Percentiles rank a stretch among this genome's conserved stretches.
These are phyloP conservation scores for Chrysomallon squamiferum DNA, from an alignment of 1,140 invertebrate species.

Conservation along the genomic window DNA sequence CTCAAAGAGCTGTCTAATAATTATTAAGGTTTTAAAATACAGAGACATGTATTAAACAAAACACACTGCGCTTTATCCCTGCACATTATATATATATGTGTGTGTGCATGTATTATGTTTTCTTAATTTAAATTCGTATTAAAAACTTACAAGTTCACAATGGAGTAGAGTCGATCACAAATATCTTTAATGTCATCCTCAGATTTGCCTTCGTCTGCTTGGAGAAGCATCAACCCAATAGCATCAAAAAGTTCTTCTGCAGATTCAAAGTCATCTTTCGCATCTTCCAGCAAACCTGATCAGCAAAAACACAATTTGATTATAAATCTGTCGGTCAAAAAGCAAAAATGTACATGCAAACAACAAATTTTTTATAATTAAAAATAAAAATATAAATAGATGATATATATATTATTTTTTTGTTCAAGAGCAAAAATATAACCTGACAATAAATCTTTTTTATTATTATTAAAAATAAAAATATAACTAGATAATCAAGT, in stretches of 20 bases:
- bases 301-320: constrained; percentile 20
- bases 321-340: not conserved
- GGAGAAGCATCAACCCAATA: constrained; percentile 87
- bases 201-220: constrained; percentile 70
- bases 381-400: not conserved
- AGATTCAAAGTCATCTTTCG: constrained; percentile 69
- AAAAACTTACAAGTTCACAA: constrained; percentile 21
- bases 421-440: not conserved
- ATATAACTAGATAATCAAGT: too few relatives aligned
- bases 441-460: not conserved
- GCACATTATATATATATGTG: too few relatives aligned
- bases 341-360: not conserved
- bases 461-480: not conserved
- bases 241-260: constrained; percentile 92
- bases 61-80: too few relatives aligned
- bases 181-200: constrained; percentile 58
- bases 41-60: too few relatives aligned
- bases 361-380: not conserved
- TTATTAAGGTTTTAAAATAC: too few relatives aligned
- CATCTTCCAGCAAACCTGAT: constrained; percentile 56
- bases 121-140: too few relatives aligned
- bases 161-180: constrained; percentile 49
- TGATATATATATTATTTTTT: not conserved
- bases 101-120: too few relatives aligned
- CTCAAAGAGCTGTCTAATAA: too few relatives aligned